Percentiles rank a stretch among this genome's conserved stretches.
Conservation (phyloP, 2,888 invertebrate genomes). For the Pterostichus niger region DNA sequence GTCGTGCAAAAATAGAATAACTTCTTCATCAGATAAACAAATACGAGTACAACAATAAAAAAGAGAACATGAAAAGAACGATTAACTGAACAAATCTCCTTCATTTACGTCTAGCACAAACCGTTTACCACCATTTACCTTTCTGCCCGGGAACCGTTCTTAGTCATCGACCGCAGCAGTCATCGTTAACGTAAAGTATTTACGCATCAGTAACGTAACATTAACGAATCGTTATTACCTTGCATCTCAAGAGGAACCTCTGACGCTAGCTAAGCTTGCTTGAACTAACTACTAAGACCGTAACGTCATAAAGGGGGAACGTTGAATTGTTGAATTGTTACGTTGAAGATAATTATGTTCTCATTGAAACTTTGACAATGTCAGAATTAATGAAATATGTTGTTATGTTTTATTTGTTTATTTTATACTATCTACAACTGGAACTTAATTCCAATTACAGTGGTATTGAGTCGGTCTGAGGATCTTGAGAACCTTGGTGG, state of each 20-base stretch:
- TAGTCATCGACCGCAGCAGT: conserved; percentile 12
- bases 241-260: neutral
- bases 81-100: conserved; percentile 19
- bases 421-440: too few species aligned
- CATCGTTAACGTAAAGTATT: conserved; percentile 32
- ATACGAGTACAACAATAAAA: neutral
- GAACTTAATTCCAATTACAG: too few species aligned
- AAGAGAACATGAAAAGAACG: neutral
- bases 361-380: too few species aligned
- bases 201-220: conserved; percentile 27
- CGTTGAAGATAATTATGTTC: too few species aligned
- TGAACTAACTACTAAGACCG: neutral
- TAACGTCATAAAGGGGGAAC: neutral
- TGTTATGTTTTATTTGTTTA: too few species aligned
- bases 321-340: neutral
- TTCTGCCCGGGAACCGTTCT: conserved; percentile 2
- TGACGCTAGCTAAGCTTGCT: too few species aligned
- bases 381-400: too few species aligned
- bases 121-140: conserved; percentile 30
- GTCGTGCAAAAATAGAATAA: neutral
- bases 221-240: conserved; percentile 21
- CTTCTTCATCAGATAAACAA: neutral
- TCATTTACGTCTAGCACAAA: conserved; percentile 27
- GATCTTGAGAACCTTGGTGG: too few species aligned
- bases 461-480: too few species aligned